A percentile compares a stretch with the other conserved stretches of the same genome.
Evolutionary conservation across 1,140 invertebrate species (phyloP).

Genomic region (Aphaenogaster rudis): DNA sequence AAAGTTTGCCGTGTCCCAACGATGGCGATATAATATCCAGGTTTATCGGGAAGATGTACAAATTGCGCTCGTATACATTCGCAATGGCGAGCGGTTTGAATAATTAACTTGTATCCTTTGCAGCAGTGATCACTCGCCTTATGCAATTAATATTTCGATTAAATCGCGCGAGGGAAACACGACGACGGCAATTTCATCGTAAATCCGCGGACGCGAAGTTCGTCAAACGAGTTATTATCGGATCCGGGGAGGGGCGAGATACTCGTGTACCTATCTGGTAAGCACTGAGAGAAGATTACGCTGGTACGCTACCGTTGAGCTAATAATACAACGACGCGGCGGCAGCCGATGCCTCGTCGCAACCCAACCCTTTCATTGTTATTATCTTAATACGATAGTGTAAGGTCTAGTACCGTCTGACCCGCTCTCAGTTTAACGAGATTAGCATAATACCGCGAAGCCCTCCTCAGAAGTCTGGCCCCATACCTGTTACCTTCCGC

Average conservation of each 20-base stretch:
- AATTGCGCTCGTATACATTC: background rate
- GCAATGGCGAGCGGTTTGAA: background rate
- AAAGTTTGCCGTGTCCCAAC: slow-evolving; percentile 30
- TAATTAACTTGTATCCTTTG: background rate
- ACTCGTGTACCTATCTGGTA: slow-evolving; percentile 66
- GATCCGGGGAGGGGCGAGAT: slow-evolving; percentile 24
- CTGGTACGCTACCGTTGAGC: slow-evolving; percentile 62
- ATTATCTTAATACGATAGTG: slow-evolving; percentile 81
- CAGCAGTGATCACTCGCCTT: background rate
- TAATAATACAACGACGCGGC: slow-evolving; percentile 70
- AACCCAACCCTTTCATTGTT: slow-evolving; percentile 77
- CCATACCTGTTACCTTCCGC: slow-evolving; percentile 26
- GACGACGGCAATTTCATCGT: slow-evolving; percentile 43
- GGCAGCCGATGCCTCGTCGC: slow-evolving; percentile 68
- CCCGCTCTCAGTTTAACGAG: slow-evolving; percentile 81
- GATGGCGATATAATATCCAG: slow-evolving; percentile 21
- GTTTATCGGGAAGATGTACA: background rate
- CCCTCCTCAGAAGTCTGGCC: slow-evolving; percentile 80
- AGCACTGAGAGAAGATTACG: slow-evolving; percentile 73
- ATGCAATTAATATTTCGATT: slow-evolving; percentile 57
- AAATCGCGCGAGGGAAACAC: slow-evolving; percentile 30
- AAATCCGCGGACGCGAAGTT: slow-evolving; percentile 33
- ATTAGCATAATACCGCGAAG: slow-evolving; percentile 83
- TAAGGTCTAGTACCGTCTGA: slow-evolving; percentile 79
- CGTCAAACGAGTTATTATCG: slow-evolving; percentile 68